phyloP scores from a whole-genome alignment of 2,888 invertebrate species.

The Agriopis marginaria region DNA sequence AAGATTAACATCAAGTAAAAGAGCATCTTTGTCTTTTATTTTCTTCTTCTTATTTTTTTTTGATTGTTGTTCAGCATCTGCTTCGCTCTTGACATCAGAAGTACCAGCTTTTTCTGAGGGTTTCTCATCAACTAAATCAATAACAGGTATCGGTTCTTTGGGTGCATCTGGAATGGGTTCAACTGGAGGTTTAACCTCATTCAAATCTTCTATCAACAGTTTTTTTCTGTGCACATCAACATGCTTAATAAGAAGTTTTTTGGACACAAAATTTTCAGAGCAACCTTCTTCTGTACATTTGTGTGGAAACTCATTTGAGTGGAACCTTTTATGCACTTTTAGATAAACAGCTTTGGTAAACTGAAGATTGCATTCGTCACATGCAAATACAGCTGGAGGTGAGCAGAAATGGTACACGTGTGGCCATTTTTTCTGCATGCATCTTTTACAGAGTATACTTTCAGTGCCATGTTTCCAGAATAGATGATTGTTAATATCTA shows the following conservation, averaged over 20 bases:
- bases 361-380: conserved; percentile 92
- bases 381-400: conserved; percentile 91
- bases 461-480: conserved; percentile 98
- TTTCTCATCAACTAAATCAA: conserved; percentile 75
- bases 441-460: conserved; percentile 93
- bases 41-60: conserved; percentile 82
- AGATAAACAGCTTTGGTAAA: conserved; percentile 92
- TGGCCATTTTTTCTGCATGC: conserved; percentile 96
- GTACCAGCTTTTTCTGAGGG: conserved; percentile 67
- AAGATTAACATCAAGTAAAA: conserved; percentile 86
- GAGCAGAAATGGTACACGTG: conserved; percentile 96
- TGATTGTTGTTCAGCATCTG: conserved; percentile 63
- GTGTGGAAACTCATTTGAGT: conserved; percentile 90
- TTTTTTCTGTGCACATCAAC: conserved; percentile 86
- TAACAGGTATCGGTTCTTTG: conserved; percentile 69
- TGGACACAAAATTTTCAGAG: conserved; percentile 92
- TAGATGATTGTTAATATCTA: conserved; percentile 95
- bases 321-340: conserved; percentile 94
- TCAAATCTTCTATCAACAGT: conserved; percentile 64
- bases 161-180: conserved; percentile 62
- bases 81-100: conserved; percentile 68
- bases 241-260: conserved; percentile 92
- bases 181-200: conserved; percentile 59
- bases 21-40: conserved; percentile 78
- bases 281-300: conserved; percentile 90